Evolutionary conservation across 92 coral and sea anemone genomes (phyloP).

Genomic region (Heliopora coerulea): DNA sequence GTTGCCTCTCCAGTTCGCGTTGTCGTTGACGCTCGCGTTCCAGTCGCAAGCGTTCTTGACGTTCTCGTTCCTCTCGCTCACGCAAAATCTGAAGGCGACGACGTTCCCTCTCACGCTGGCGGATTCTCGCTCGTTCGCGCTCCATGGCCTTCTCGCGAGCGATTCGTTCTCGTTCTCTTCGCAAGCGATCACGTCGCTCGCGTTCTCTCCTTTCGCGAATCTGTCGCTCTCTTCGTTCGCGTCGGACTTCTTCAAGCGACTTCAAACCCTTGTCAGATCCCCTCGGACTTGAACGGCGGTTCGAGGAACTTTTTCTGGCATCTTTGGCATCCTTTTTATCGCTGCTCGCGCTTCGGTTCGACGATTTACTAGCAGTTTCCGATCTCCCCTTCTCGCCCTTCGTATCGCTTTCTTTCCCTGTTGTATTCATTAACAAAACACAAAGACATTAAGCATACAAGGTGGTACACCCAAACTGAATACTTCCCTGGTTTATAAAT

Average conservation of each 20-base stretch:
- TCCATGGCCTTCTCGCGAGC: conserved; percentile 85
- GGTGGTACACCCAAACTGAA: not conserved
- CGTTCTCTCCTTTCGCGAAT: conserved; percentile 89
- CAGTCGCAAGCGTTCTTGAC: conserved; percentile 84
- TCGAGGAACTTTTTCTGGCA: conserved; percentile 38
- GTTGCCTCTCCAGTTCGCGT: conserved; percentile 78
- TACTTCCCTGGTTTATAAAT: too few relatives aligned
- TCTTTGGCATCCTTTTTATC: conserved; percentile 56
- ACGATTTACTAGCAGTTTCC: conserved; percentile 13
- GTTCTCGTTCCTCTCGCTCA: conserved; percentile 84
- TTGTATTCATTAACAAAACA: conserved; percentile 32
- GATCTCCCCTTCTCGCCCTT: conserved; percentile 38
- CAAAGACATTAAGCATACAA: conserved; percentile 30
- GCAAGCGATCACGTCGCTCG: conserved; percentile 81
- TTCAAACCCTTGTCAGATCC: conserved; percentile 65
- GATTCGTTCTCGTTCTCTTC: conserved; percentile 93
- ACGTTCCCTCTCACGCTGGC: conserved; percentile 91
- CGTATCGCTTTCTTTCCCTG: conserved; percentile 43
- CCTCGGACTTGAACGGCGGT: conserved; percentile 48
- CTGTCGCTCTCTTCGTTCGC: conserved; percentile 78
- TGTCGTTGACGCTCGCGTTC: conserved; percentile 90
- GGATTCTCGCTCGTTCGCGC: conserved; percentile 87
- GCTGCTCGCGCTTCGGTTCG: conserved; percentile 27
- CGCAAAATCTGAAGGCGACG: conserved; percentile 78
- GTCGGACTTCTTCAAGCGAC: conserved; percentile 89